Percentiles rank a stretch among this genome's conserved stretches.
phyloP scores from a whole-genome alignment of 2,888 invertebrate species.

The Lithophane semibrunnea region DNA sequence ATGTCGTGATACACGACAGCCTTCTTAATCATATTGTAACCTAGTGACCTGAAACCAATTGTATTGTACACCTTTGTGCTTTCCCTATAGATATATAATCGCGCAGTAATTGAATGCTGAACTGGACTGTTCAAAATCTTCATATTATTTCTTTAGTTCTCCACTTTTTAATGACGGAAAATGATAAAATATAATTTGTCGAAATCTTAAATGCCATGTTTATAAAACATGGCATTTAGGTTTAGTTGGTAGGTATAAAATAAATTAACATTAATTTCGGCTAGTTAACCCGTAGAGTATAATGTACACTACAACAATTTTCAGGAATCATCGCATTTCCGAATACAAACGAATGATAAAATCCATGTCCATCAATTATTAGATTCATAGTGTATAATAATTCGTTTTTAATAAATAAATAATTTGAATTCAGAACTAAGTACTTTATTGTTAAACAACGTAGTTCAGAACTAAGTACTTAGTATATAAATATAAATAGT shows the following conservation, averaged over 20 bases:
- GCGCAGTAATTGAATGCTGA: not conserved
- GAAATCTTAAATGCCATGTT: not conserved
- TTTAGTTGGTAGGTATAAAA: not conserved
- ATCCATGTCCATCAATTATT: no score
- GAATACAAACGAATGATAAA: no score
- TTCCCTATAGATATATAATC: slow-evolving; percentile 2
- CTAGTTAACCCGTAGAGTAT: not conserved
- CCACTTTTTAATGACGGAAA: not conserved
- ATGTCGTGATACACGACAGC: slow-evolving; percentile 32
- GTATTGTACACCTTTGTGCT: slow-evolving; percentile 11
- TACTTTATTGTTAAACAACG: no score
- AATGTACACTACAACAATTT: no score
- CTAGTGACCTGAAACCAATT: slow-evolving; percentile 24
- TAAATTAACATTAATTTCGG: not conserved
- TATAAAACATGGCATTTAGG: no score
- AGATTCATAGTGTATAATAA: no score
- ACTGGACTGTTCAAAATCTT: no score
- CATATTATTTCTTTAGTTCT: not conserved
- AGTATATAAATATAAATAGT: no score
- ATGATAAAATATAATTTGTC: not conserved
- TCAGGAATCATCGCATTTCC: no score
- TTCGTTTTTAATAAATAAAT: no score
- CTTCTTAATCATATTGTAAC: slow-evolving; percentile 33
- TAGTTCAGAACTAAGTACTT: no score
- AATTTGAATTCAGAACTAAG: no score